Evolutionary conservation across 1,140 invertebrate genomes (phyloP).

Genomic region (Triops cancriformis): DNA sequence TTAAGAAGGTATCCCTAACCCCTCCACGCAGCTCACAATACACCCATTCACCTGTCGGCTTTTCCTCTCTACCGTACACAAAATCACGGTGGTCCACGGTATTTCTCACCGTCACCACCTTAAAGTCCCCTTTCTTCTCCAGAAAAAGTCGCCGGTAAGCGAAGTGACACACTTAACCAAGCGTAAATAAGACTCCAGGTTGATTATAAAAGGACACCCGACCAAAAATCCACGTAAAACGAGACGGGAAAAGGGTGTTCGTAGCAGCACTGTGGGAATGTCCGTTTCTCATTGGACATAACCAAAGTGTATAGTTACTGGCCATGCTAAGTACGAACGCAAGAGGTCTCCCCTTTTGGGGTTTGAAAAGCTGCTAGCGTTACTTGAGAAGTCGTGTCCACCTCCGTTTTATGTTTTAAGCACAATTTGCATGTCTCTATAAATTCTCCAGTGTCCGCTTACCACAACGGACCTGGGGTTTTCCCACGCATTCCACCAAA

Average conservation of each 20-base stretch:
- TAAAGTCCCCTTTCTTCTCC: not conserved
- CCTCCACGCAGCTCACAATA: not conserved
- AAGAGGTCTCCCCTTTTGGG: not conserved
- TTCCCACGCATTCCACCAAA: not conserved
- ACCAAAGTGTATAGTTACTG: not conserved
- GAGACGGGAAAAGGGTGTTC: not conserved
- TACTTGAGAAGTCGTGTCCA: constrained; percentile 10
- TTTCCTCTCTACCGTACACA: not conserved
- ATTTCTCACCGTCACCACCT: not conserved
- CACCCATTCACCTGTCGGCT: not conserved
- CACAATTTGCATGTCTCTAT: constrained; percentile 16
- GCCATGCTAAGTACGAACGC: not conserved
- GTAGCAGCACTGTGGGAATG: not conserved
- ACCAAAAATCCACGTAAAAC: not conserved
- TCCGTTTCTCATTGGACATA: not conserved
- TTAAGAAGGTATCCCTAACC: not conserved
- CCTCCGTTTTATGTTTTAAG: not conserved
- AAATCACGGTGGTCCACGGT: not conserved
- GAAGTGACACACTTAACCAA: constrained; percentile 5
- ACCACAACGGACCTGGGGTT: not conserved
- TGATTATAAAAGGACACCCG: not conserved
- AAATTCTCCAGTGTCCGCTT: constrained; percentile 1
- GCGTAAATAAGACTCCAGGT: not conserved
- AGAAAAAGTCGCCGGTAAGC: not conserved
- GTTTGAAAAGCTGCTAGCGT: not conserved